Conservation (phyloP, 2,113 vertebrate species). For the Leucoraja erinaceus region DNA sequence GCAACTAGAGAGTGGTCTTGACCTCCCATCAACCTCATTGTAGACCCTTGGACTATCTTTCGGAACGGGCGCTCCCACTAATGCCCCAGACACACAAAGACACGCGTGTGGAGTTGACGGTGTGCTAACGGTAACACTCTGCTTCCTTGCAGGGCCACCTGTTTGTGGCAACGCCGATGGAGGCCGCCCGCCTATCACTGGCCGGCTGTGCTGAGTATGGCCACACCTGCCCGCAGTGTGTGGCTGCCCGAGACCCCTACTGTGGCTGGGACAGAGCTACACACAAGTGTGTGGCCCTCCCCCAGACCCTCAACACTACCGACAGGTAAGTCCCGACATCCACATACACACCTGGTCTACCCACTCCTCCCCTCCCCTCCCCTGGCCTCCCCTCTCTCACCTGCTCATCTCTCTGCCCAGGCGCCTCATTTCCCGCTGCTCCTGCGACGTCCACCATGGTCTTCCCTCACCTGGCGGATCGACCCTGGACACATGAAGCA, state of each 20-base stretch:
- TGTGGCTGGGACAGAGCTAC: slow-evolving; percentile 62
- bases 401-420: neutral
- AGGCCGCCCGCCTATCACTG: slow-evolving; percentile 61
- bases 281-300: slow-evolving; percentile 58
- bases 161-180: slow-evolving; percentile 62
- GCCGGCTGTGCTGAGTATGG: slow-evolving; percentile 66
- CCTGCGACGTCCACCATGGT: no score
- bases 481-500: neutral
- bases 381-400: neutral
- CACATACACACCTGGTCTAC: no score
- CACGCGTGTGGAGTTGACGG: no score
- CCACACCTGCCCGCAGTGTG: slow-evolving; percentile 64
- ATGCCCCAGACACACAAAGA: no score
- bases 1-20: no score
- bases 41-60: no score
- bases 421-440: no score
- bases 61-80: no score
- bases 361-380: no score
- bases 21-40: no score
- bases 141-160: slow-evolving; percentile 58
- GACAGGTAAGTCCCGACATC: slow-evolving; percentile 50
- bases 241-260: slow-evolving; percentile 67
- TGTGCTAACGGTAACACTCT: no score
- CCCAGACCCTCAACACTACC: slow-evolving; percentile 50
- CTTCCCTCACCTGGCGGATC: neutral